Base-by-base conservation (phyloP, 2,797 vertebrate genomes). In the Clamator glandarius region DNA sequence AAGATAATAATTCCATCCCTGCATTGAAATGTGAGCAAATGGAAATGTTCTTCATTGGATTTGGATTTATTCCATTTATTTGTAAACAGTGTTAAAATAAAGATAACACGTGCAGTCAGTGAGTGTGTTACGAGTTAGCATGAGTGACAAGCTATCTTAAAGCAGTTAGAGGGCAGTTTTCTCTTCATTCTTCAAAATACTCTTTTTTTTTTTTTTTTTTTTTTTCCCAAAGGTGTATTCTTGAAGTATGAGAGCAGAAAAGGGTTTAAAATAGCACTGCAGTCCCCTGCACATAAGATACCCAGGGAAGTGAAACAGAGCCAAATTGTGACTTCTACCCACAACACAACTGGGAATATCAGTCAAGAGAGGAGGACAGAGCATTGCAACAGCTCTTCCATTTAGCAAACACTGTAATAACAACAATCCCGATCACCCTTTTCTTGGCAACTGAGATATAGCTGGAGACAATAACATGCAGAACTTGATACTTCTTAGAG, bases 1-100 rank as follows among this genome's bases (percentile, higher is more conserved):
- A 73, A 89, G 59, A 77, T 87, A 84, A 78, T 79, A 58, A 81
- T 89, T 92, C 77, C 77, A 61, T 12, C 41, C 35, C 74, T 94
- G 39, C 64, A 70, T 29, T 68, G 76, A 81, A 70, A 85, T n/a
- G 31, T 62, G 72, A 94, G 67, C 55, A 59, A 82, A 87, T 25
- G 42, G 59, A 59, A 87, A 78, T 41, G 48, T 93, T 93, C 84
- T 81, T 13, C 12, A 1, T 36, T 52, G 19, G 24, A 44, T 69
- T 84, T 95, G 48, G 42, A 50, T 77, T 90, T 83, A 35, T 73
- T 87, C n/a, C 46, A 59, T 70, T 72, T 67, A 24, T 33, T 51
- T 79, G 59, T 55, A 69, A 93, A 69, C 6, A 44, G 28, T 1
- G 5, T 73, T 86, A 91, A 72, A 33, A 10, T 7, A 51, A 73